These are phyloP conservation scores for Falcunculus frontatus DNA, from an alignment of 2,113 vertebrate genomes.

Conservation along the genomic window DNA sequence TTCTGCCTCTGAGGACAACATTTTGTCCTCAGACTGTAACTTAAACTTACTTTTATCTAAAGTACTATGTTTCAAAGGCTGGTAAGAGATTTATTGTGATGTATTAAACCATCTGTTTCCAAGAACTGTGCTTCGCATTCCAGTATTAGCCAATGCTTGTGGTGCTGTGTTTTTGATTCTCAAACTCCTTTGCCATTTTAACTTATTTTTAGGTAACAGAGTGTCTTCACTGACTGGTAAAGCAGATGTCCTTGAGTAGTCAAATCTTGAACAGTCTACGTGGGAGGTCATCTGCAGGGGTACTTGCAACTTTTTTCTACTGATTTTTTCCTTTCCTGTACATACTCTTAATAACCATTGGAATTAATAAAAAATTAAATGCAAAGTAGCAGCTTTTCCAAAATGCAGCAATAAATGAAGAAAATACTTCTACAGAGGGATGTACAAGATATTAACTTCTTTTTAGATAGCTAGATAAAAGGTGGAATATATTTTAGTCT, in stretches of 20 bases:
- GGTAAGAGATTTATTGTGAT: conserved; percentile 66
- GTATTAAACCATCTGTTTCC: conserved; percentile 70
- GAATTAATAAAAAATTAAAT: neutral
- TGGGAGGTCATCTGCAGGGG: neutral
- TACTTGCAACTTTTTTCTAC: neutral
- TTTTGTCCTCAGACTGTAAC: conserved; percentile 46
- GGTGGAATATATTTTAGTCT: neutral
- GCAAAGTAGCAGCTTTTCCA: neutral
- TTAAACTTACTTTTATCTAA: conserved; percentile 60
- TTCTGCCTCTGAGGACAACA: neutral
- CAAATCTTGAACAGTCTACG: neutral
- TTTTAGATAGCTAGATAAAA: neutral
- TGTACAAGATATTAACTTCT: neutral
- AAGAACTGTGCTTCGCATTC: conserved; percentile 47
- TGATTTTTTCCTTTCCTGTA: neutral
- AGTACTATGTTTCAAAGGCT: conserved; percentile 30
- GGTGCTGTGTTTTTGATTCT: neutral
- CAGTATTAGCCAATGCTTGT: conserved; percentile 13
- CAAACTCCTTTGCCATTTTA: conserved; percentile 21
- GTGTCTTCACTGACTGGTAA: conserved; percentile 17
- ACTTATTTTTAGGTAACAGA: neutral
- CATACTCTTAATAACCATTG: neutral
- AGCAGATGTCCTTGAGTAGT: conserved; percentile 5
- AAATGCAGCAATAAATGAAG: neutral
- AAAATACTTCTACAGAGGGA: neutral